phyloP scores from a whole-genome alignment of 37 sponge, comb jelly and placozoan species.

The Oopsacas minuta region DNA sequence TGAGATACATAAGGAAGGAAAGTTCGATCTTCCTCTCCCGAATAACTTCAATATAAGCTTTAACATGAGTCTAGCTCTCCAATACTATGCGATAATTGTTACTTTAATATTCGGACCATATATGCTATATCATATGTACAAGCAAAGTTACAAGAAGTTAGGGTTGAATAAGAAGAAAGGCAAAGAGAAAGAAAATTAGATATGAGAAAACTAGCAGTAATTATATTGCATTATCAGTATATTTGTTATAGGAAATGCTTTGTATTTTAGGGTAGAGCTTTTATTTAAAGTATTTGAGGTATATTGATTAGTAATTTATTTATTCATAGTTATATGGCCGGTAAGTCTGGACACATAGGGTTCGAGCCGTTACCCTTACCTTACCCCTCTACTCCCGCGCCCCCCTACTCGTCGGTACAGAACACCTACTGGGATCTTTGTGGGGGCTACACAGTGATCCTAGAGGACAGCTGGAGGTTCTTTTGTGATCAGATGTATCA shows the following conservation, averaged over 20 bases:
- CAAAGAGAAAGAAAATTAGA: not conserved
- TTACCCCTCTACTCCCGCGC: not conserved
- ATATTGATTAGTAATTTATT: too few relatives aligned
- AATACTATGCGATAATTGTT: not conserved
- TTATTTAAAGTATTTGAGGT: too few relatives aligned
- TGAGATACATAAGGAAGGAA: not conserved
- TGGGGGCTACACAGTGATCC: not conserved
- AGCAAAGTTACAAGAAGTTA: not conserved
- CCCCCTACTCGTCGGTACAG: not conserved
- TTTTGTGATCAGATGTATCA: not conserved
- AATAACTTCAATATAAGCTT: not conserved
- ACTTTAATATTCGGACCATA: not conserved
- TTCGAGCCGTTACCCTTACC: not conserved
- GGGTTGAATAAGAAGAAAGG: not conserved
- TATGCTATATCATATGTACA: not conserved
- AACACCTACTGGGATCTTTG: not conserved
- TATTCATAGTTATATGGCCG: too few relatives aligned
- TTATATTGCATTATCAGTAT: too few relatives aligned
- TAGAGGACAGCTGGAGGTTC: slow-evolving; percentile 13
- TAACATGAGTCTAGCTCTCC: not conserved
- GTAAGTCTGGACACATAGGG: not conserved
- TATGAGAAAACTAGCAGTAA: too few relatives aligned
- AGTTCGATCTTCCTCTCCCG: not conserved
- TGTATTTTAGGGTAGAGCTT: too few relatives aligned
- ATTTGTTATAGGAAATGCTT: too few relatives aligned